Conservation (phyloP, 2,797 vertebrate species). For the Enteromius treurensis region DNA sequence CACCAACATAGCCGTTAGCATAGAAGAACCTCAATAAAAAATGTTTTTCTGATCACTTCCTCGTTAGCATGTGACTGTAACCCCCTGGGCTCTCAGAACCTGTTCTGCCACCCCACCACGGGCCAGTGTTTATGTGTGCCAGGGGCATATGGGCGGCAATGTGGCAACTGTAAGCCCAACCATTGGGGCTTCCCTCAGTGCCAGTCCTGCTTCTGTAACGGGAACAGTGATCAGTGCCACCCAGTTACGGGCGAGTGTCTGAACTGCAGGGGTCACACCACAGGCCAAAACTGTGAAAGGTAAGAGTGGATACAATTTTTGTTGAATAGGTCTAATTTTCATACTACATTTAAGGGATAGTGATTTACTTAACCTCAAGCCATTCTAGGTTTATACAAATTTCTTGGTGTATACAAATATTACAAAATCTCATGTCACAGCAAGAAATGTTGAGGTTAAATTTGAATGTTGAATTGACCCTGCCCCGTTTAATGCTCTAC, state of each 20-base stretch:
- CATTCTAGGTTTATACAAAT: too few species aligned
- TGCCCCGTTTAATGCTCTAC: too few species aligned
- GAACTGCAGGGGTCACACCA: slow-evolving; percentile 87
- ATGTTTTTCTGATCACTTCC: not conserved
- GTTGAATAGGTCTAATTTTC: not conserved
- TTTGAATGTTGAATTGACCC: too few species aligned
- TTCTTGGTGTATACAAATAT: too few species aligned
- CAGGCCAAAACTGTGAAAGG: slow-evolving; percentile 91
- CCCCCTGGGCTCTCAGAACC: slow-evolving; percentile 77
- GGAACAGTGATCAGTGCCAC: slow-evolving; percentile 87
- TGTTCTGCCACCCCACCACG: slow-evolving; percentile 84
- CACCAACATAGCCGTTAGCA: not conserved
- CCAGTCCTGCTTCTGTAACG: slow-evolving; percentile 89
- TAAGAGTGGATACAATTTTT: slow-evolving; percentile 56
- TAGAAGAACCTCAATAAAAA: not conserved
- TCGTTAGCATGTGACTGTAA: slow-evolving; percentile 88
- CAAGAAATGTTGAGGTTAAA: too few species aligned
- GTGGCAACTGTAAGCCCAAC: slow-evolving; percentile 86
- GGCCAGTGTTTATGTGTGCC: slow-evolving; percentile 90
- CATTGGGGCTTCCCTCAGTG: slow-evolving; percentile 96
- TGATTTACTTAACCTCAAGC: too few species aligned
- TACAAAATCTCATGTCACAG: too few species aligned
- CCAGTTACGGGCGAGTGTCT: slow-evolving; percentile 87
- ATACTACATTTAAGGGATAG: not conserved
- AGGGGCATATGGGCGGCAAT: slow-evolving; percentile 84